These are phyloP conservation scores for Aplysia californica DNA, from an alignment of 1,140 invertebrate species.

Conservation along the genomic window DNA sequence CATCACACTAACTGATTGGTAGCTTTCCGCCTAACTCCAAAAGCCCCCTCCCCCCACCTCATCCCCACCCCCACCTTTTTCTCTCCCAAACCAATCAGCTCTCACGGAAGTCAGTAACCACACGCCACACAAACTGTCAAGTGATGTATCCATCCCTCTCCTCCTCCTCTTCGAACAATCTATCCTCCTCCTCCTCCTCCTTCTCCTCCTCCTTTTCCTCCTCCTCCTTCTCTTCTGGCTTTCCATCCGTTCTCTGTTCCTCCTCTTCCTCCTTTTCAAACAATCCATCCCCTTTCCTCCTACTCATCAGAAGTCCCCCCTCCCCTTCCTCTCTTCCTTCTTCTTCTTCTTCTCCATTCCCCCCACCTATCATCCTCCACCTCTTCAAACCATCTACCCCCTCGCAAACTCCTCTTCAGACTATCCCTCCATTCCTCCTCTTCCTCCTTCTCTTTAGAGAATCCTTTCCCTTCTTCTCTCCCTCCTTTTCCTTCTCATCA, in stretches of 20 bases:
- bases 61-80: neutral
- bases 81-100: constrained; percentile 13
- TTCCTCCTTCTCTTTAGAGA: neutral
- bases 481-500: neutral
- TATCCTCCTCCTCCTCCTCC: neutral
- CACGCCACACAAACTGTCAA: too few relatives aligned
- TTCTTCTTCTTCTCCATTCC: neutral
- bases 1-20: too few relatives aligned
- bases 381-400: too few relatives aligned
- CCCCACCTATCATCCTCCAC: neutral
- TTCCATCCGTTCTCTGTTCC: neutral
- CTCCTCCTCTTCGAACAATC: neutral
- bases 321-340: neutral
- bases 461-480: neutral
- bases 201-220: neutral
- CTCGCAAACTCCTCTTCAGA: neutral
- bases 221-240: neutral
- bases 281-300: too few relatives aligned
- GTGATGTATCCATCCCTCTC: constrained; percentile 4
- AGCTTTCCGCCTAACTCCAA: too few relatives aligned
- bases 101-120: too few relatives aligned
- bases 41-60: too few relatives aligned
- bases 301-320: too few relatives aligned
- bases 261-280: neutral
- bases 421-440: neutral